These are phyloP conservation scores for Charina bottae DNA, from an alignment of 2,113 vertebrate genomes.

Conservation along the genomic window DNA sequence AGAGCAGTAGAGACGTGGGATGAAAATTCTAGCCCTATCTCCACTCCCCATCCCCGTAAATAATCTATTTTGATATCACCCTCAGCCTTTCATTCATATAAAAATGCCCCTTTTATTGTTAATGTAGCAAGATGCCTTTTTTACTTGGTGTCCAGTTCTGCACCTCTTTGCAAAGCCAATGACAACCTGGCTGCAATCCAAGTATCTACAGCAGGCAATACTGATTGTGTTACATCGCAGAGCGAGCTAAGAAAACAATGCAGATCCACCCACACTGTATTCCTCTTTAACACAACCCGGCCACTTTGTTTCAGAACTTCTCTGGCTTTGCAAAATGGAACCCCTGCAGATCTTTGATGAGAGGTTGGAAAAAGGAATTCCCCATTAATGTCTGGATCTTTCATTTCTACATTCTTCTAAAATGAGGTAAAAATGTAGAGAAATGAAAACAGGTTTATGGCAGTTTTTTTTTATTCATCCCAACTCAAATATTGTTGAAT, in stretches of 20 bases:
- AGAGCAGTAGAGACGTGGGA: too few relatives aligned
- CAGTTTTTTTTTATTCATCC: background rate
- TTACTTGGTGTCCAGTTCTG: background rate
- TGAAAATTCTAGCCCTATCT: too few relatives aligned
- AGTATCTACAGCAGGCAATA: too few relatives aligned
- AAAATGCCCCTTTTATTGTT: background rate
- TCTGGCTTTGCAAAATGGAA: background rate
- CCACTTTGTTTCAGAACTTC: background rate
- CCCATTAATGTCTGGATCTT: background rate
- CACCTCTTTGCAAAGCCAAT: background rate
- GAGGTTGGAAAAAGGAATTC: background rate
- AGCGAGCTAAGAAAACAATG: too few relatives aligned
- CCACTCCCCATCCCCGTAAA: background rate
- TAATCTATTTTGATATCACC: background rate
- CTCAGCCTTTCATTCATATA: background rate
- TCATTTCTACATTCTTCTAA: background rate
- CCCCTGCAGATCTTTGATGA: background rate
- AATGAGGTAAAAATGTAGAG: background rate
- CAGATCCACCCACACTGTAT: too few relatives aligned
- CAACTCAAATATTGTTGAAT: slow-evolving; percentile 16
- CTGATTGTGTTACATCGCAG: too few relatives aligned
- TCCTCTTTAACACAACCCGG: too few relatives aligned
- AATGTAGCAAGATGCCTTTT: background rate
- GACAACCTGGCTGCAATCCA: background rate
- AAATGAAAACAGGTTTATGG: background rate